Conservation (phyloP, 2,113 vertebrate genomes). For the Patagioenas fasciata region DNA sequence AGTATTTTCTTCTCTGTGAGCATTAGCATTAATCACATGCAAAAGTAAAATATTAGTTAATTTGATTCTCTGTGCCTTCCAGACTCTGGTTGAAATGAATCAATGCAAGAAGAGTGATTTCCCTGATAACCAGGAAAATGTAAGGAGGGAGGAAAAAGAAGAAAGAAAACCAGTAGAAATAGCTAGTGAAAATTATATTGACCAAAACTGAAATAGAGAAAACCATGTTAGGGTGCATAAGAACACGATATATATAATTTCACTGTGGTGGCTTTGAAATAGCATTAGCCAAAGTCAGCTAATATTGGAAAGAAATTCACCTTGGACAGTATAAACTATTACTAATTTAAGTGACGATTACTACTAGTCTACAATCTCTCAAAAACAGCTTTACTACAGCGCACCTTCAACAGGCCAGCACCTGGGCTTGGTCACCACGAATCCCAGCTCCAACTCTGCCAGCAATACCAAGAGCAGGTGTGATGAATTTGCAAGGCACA, state of each 20-base stretch:
- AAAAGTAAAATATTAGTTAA: slow-evolving; percentile 73
- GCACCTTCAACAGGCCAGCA: neutral
- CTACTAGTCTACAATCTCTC: neutral
- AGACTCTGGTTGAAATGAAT: slow-evolving; percentile 58
- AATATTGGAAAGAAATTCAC: neutral
- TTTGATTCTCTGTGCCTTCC: slow-evolving; percentile 67
- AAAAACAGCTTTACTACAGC: accelerated
- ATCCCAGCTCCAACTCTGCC: neutral
- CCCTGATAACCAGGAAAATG: slow-evolving; percentile 40
- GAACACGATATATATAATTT: neutral
- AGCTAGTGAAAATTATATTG: slow-evolving; percentile 21
- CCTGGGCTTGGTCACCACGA: neutral
- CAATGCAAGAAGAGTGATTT: slow-evolving; percentile 55
- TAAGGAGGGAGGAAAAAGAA: neutral
- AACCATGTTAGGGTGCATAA: neutral
- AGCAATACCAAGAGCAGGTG: accelerated
- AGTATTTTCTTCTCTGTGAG: slow-evolving; percentile 67
- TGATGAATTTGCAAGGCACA: accelerated
- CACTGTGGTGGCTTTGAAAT: neutral
- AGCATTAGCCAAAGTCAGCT: neutral
- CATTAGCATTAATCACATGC: slow-evolving; percentile 67
- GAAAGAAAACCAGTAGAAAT: neutral
- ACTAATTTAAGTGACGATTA: neutral
- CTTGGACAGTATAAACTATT: neutral
- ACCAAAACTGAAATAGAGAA: neutral